Conservation (phyloP, 1,140 invertebrate genomes). For the Megalonaias nervosa region DNA sequence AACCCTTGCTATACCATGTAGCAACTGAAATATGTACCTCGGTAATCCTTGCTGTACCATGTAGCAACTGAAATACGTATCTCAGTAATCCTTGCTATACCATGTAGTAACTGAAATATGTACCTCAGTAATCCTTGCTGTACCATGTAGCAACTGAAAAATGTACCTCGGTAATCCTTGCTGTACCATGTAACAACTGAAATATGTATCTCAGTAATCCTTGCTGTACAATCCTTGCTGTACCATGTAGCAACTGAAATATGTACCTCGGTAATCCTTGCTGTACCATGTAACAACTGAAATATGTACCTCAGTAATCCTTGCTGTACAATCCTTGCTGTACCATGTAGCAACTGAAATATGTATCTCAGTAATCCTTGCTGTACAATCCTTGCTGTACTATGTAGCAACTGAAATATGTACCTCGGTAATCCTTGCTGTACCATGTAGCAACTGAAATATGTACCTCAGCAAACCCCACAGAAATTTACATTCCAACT, state of each 20-base stretch:
- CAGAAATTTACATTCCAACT: too few relatives aligned
- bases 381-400: not conserved
- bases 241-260: not conserved
- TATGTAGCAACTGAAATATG: not conserved
- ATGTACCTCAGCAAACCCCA: not conserved
- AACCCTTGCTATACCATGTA: not conserved
- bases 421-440: not conserved
- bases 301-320: not conserved
- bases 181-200: not conserved
- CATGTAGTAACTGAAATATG: not conserved
- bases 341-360: not conserved
- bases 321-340: not conserved
- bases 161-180: too few relatives aligned
- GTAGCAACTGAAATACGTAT: not conserved
- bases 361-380: not conserved
- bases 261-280: too few relatives aligned
- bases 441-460: not conserved
- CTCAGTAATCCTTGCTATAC: not conserved
- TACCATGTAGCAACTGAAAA: too few relatives aligned
- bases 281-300: not conserved
- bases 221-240: not conserved
- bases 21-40: too few relatives aligned
- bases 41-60: not conserved
- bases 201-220: not conserved
- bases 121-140: not conserved